These are phyloP conservation scores for Tromatobia lineatoria DNA, from an alignment of 2,888 invertebrate species.

Conservation along the genomic window DNA sequence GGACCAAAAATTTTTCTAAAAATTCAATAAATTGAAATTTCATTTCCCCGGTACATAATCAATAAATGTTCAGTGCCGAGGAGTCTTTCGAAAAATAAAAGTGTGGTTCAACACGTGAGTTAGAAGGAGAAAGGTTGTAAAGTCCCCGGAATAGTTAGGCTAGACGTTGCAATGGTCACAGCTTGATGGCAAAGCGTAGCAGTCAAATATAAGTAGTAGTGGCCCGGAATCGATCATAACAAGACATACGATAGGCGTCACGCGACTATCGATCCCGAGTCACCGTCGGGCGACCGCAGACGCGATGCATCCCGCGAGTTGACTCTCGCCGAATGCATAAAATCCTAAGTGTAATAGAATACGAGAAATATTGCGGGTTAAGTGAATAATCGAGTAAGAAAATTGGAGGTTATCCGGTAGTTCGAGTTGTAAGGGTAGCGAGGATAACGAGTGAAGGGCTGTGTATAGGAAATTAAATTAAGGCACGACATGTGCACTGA, in stretches of 20 bases:
- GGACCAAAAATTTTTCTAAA: no score
- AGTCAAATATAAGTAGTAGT: conserved; percentile 41
- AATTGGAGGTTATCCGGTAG: conserved; percentile 1
- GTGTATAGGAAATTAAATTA: conserved; percentile 76
- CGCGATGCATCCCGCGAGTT: background rate
- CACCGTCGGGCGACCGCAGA: background rate
- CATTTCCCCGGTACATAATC: no score
- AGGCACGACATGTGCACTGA: conserved; percentile 73
- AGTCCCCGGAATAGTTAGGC: no score
- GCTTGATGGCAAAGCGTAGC: background rate
- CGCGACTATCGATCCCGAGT: conserved; percentile 66
- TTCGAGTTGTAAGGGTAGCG: conserved; percentile 15
- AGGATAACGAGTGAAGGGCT: conserved; percentile 41
- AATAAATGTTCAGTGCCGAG: no score
- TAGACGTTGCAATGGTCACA: no score
- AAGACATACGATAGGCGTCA: conserved; percentile 66
- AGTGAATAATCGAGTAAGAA: conserved; percentile 6
- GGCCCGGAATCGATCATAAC: conserved; percentile 67
- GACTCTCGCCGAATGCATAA: background rate
- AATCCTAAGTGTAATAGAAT: background rate
- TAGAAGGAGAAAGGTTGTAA: no score
- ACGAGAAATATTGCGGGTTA: background rate
- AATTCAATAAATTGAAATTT: no score
- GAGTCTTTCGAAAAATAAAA: no score
- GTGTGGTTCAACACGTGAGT: no score